Base-by-base conservation (phyloP, 2,113 vertebrate species). In the Nymphicus hollandicus region DNA sequence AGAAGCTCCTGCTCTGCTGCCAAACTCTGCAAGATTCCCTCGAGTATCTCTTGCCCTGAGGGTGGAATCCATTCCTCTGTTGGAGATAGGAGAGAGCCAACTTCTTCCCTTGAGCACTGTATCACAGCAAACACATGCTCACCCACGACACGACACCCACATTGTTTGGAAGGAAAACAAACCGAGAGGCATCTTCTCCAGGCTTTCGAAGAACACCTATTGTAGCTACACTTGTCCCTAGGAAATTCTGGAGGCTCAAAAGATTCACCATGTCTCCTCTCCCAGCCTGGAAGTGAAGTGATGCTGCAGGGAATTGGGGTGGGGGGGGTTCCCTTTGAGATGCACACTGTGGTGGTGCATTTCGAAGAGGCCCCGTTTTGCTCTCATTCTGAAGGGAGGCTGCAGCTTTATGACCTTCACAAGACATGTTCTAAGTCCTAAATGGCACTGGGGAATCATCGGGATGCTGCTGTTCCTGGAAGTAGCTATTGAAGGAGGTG, bases 101-200 rank as follows among this genome's bases (percentile, higher is more conserved):
- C 29, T n/a, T 68, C 76, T 93, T 85, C 53, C 76, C 60, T 86
- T 86, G 50, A 65, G 81, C 29, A 5, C 43, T 70, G 47, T 80
- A 80, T 89, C 76, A 76, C 89, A 86, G 65, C 71, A 55, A 91
- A 83, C 82, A 86, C 79, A 44, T 90, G 95, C 39, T 47, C 76
- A 90, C 79, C 91, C 90, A 86, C 27, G 0, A 31, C 82, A 61
- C 20, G 41, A 64, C 85, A 74, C 95, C 90, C 82, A 91, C 91
- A 8, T 86, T 83, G 50, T 88, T 95, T 86, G 64, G 69, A 89
- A 92, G 86, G 60, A 90, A 95, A 95, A 92, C 53, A 93, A 95
- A 73, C 53, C 2, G 18, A 82, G 37, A 85, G 25, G 55, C 50
- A 44, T 68, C 60, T 88, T 85, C 47, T 77, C 37, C 25, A 82